Evolutionary conservation across 2,797 vertebrate genomes (phyloP).

Genomic region (Champsocephalus esox): DNA sequence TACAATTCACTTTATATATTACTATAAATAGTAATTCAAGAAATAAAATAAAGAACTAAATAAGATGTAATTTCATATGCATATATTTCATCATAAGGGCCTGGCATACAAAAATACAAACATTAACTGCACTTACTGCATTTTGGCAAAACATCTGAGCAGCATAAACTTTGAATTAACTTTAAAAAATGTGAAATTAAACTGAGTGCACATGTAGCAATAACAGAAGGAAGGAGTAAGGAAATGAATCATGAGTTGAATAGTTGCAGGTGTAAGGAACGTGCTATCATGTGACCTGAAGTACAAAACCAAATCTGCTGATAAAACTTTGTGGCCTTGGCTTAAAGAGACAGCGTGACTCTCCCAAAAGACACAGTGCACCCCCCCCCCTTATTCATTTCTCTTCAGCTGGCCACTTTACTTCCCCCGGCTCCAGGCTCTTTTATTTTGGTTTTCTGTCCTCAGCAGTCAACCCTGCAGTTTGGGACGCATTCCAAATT

Average conservation of each 20-base stretch:
- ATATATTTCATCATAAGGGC: background rate
- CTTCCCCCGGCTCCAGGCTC: background rate
- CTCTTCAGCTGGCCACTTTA: slow-evolving; percentile 16
- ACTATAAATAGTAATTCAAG: background rate
- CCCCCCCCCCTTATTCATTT: slow-evolving; percentile 21
- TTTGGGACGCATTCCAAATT: slow-evolving; percentile 61
- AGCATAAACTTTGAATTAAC: background rate
- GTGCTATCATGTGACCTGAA: slow-evolving; percentile 20
- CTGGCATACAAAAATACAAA: background rate
- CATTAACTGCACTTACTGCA: background rate
- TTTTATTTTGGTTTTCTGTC: slow-evolving; percentile 49
- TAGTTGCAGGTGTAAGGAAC: slow-evolving; percentile 10
- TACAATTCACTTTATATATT: background rate
- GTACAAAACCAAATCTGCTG: slow-evolving; percentile 1
- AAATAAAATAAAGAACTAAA: background rate
- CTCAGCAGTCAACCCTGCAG: slow-evolving; percentile 31
- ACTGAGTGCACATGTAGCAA: background rate
- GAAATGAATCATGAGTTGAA: background rate
- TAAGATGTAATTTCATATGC: background rate
- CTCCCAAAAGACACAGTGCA: slow-evolving; percentile 14
- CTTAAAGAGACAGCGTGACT: background rate
- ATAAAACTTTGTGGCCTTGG: slow-evolving; percentile 4
- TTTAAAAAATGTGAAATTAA: background rate
- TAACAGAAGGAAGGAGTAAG: background rate
- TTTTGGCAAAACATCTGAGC: background rate